These are phyloP conservation scores for Selenia dentaria DNA, from an alignment of 2,888 invertebrate genomes.

Conservation along the genomic window DNA sequence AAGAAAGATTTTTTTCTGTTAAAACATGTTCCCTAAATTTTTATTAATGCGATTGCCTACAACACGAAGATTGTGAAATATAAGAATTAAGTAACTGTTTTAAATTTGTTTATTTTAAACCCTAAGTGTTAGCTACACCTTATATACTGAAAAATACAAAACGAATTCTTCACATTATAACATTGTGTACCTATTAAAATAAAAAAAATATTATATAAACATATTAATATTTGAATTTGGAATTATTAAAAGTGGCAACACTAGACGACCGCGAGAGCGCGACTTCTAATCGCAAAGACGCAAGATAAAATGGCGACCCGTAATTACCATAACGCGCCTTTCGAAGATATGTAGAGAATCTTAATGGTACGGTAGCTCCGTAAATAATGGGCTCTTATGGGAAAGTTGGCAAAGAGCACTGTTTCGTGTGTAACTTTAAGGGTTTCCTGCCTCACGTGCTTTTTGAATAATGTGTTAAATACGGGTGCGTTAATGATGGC, in stretches of 20 bases:
- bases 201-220: too few relatives aligned
- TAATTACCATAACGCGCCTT: conserved; percentile 84
- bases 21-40: too few relatives aligned
- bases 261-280: conserved; percentile 59
- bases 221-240: too few relatives aligned
- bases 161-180: too few relatives aligned
- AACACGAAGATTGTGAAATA: too few relatives aligned
- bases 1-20: too few relatives aligned
- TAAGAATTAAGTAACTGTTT: too few relatives aligned
- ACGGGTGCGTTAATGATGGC: conserved; percentile 62
- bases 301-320: conserved; percentile 83
- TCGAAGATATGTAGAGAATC: conserved; percentile 84
- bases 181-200: too few relatives aligned
- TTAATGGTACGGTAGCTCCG: conserved; percentile 83
- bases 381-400: conserved; percentile 85
- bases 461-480: conserved; percentile 79
- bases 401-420: conserved; percentile 82
- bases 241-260: conserved; percentile 15
- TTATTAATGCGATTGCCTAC: too few relatives aligned
- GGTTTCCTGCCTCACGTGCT: conserved; percentile 77
- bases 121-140: too few relatives aligned
- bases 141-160: too few relatives aligned
- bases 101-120: too few relatives aligned
- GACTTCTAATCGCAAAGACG: conserved; percentile 51
- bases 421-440: conserved; percentile 83